These are phyloP conservation scores for Antechinus stuartii DNA, from an alignment of 2,113 vertebrate species.

Conservation along the genomic window DNA sequence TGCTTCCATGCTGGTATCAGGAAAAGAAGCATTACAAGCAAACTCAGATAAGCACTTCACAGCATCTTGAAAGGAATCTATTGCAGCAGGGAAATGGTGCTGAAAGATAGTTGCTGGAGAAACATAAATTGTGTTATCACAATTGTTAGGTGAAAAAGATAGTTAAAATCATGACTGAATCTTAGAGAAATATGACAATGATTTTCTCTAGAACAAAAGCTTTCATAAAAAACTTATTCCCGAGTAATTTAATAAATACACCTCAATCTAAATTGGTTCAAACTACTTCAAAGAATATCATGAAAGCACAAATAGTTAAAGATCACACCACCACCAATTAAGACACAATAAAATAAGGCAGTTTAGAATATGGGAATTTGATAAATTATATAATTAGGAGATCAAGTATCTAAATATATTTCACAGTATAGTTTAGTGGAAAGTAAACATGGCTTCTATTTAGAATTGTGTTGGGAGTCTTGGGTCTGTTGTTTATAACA, in stretches of 20 bases:
- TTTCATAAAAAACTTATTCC: slow-evolving; percentile 38
- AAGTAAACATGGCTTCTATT: not conserved
- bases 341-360: not conserved
- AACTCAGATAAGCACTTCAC: slow-evolving; percentile 99
- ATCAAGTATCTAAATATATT: not conserved
- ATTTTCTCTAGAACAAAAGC: not conserved
- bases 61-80: slow-evolving; percentile 98
- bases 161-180: not conserved
- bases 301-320: slow-evolving; percentile 1
- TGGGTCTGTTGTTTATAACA: not conserved
- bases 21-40: slow-evolving; percentile 96
- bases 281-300: slow-evolving; percentile 10
- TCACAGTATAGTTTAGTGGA: not conserved
- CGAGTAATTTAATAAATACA: not conserved
- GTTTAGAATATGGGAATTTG: not conserved
- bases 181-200: not conserved
- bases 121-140: slow-evolving; percentile 54
- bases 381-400: not conserved
- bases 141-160: not conserved
- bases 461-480: not conserved
- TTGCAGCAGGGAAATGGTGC: slow-evolving; percentile 96
- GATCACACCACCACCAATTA: not conserved
- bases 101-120: slow-evolving; percentile 93
- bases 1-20: slow-evolving; percentile 98
- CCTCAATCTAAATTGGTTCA: not conserved